Base-by-base conservation (phyloP, 1,140 invertebrate genomes). In the Berghia stephanieae region DNA sequence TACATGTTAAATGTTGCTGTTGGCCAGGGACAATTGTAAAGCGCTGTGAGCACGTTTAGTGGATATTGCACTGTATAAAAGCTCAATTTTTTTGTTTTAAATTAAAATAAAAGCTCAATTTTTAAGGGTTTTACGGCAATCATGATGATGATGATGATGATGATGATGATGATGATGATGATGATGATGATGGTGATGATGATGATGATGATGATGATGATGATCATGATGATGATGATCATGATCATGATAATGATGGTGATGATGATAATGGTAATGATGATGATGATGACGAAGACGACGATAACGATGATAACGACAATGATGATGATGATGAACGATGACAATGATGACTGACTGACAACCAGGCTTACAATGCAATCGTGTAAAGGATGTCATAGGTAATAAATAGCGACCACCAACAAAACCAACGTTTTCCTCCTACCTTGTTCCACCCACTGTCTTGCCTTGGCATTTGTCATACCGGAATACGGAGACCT, bases 401-500 rank as follows among this genome's bases (percentile, higher is more conserved):
- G 44, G 24, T 46, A 73, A 42, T n/a, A 0, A 18, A 27, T 16
- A n/a, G n/a, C n/a, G n/a, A n/a, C n/a, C n/a, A 24, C 52, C 18
- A 57, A 43, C 24, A 34, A 68, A 69, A 18, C 1, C 5, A 6
- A 44, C 0, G 8, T n/a, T n/a, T n/a, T n/a, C 34, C 49, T 67
- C 84, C 85, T 91, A 96, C 96, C 96, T 85, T 93, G 91, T 89
- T 98, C 96, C 80, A 98, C 97, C 91, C 96, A 96, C 90, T 98
- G 96, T 81, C 96, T 91, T 6, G 88, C 85, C 75, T 88, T 83
- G 3, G 83, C 77, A 77, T 89, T 89, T 0, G 83, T 86, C 85
- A 97, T 93, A n/a, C 96, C 97, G 49, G 93, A 93, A 86, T 98
- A 99, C 0, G 97, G 97, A 76, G 95, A 96, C 79, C 94, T 94